Evolutionary conservation across 2,797 vertebrate genomes (phyloP).

Genomic region (Chiloscyllium punctatum): DNA sequence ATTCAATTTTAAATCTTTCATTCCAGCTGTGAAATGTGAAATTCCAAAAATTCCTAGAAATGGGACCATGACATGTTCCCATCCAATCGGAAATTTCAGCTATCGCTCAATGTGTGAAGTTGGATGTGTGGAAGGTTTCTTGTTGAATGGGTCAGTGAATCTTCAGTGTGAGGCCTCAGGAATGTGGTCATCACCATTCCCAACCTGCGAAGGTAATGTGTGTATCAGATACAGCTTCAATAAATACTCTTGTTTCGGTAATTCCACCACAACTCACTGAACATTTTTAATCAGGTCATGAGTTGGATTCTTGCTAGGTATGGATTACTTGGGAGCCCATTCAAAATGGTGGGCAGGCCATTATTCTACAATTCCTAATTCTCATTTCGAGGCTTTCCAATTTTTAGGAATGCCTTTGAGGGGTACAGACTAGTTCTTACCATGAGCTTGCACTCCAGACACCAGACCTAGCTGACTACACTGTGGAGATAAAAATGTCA

Average conservation of each 20-base stretch:
- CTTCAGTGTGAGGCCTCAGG: neutral
- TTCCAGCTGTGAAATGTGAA: conserved; percentile 18
- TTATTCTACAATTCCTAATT: too few species aligned
- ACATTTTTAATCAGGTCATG: neutral
- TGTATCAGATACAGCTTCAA: neutral
- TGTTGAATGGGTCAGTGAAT: neutral
- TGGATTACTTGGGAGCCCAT: too few species aligned
- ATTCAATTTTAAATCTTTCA: neutral
- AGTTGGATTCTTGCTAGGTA: too few species aligned
- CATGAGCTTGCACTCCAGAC: too few species aligned
- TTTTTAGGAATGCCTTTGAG: too few species aligned
- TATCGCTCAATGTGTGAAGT: neutral
- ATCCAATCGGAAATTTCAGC: neutral
- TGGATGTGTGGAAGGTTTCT: neutral
- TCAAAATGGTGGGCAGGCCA: too few species aligned
- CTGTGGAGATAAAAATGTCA: too few species aligned
- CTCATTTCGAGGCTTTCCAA: too few species aligned
- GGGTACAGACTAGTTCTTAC: too few species aligned
- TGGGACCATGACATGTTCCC: neutral
- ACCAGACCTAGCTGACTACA: too few species aligned
- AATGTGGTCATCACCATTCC: neutral
- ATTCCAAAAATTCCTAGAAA: neutral
- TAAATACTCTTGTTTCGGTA: neutral
- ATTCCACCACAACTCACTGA: neutral
- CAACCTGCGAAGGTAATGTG: conserved; percentile 23